A percentile compares a stretch with the other conserved stretches of the same genome.
These are phyloP conservation scores for Pocillopora damicornis DNA, from an alignment of 64 coral and sea anemone genomes.

Conservation along the genomic window DNA sequence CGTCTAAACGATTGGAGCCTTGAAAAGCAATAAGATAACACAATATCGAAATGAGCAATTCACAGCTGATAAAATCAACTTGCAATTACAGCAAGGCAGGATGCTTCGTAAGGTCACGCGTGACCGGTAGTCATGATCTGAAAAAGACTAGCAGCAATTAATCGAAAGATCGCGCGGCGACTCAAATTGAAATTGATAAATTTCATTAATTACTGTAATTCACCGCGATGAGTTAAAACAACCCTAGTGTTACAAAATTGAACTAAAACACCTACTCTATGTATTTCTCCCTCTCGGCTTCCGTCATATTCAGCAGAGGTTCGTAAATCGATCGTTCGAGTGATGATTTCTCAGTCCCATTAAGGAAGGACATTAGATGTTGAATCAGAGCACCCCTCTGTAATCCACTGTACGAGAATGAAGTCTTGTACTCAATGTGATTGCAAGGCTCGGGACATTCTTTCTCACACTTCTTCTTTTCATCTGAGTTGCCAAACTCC, in stretches of 20 bases:
- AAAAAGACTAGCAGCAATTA: no score
- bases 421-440: constrained; percentile 7
- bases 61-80: no score
- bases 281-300: not conserved
- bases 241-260: not conserved
- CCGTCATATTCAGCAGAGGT: constrained; percentile 1
- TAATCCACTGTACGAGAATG: not conserved
- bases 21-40: no score
- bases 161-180: no score
- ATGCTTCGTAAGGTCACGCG: no score
- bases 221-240: not conserved
- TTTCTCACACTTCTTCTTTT: not conserved
- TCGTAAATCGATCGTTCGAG: constrained; percentile 14
- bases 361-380: not conserved
- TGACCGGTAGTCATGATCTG: no score
- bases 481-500: not conserved
- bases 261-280: not conserved
- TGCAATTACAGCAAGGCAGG: no score
- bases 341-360: not conserved
- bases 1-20: no score
- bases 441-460: not conserved
- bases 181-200: no score
- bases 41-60: no score
- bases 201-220: no score
- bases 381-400: not conserved